Evolutionary conservation across 2,888 invertebrate genomes (phyloP), one percentile per base, ranked within the genome.

Genomic region (Malachius bipustulatus): DNA sequence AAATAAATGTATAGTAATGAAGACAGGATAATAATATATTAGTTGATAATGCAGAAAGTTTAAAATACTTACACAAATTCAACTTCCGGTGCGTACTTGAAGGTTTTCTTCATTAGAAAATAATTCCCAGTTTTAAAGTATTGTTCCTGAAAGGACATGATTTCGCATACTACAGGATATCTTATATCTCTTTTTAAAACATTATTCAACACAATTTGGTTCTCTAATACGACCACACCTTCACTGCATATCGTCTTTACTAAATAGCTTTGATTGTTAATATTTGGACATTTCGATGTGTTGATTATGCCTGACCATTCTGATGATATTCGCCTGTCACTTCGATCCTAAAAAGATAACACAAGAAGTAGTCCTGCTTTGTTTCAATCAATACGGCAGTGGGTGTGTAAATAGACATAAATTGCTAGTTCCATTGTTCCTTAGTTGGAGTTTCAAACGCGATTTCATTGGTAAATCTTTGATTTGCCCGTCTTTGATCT

Each of bases 161-260:
- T 37, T 15, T 47, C 39, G 34, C 60, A 60, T 4, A 46, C 37
- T 19, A 56, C 33, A 16, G 37, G 32, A 19, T 19, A 6, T n/a
- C n/a, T 19, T 19, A n/a, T 8, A 19, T 19, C 44, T 14, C 47
- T 40, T 31, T 48, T 49, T 14, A 51, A 36, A 15, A 52, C 46
- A 10, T 48, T 45, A 2, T 49, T 42, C 51, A 60, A 54, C 30
- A 64, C 44, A 4, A 60, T 56, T 12, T 59, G 52, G 15, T 54
- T 59, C 40, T 66, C 66, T 16, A 66, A 45, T 19, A 63, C 55
- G 2, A 57, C 52, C 4, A 63, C 40, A 4, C 56, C 53, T 3
- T 56, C 45, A 11, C 49, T 45, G 40, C 66, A 67, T 10, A 67
- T 46, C 24, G 54, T 49, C 15, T 49, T 45, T 3, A 48, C 43